Evolutionary conservation across 2,888 invertebrate species (phyloP).

Genomic region (Thymelicus sylvestris): DNA sequence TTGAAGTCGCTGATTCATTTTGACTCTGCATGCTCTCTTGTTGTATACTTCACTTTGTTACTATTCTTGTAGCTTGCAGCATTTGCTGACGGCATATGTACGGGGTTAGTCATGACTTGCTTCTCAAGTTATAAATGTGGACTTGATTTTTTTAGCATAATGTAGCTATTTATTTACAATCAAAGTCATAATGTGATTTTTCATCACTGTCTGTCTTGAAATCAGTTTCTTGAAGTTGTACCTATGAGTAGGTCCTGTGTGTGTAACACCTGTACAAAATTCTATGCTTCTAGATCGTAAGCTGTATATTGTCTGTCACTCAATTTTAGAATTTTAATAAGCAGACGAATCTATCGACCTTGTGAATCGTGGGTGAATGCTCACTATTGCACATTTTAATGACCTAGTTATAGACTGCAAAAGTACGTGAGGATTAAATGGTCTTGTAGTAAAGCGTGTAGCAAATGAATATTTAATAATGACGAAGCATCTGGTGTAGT

Average conservation of each 20-base stretch:
- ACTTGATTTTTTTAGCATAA: no score
- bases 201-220: no score
- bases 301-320: background rate
- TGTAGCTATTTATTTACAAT: no score
- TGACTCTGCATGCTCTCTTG: background rate
- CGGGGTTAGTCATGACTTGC: no score
- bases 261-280: no score
- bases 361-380: background rate
- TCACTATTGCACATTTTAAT: background rate
- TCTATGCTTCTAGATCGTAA: no score
- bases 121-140: no score
- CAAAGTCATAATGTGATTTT: no score
- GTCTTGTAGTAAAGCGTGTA: slow-evolving; percentile 6
- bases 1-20: slow-evolving; percentile 8
- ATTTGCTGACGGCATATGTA: no score
- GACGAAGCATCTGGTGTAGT: slow-evolving; percentile 34
- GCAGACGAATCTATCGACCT: background rate
- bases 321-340: background rate
- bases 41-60: background rate
- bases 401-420: background rate
- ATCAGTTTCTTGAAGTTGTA: no score
- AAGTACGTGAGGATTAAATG: background rate
- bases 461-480: slow-evolving; percentile 29
- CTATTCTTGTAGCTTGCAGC: no score
- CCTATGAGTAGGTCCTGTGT: no score